These are phyloP conservation scores for Phaonia tiefii DNA, from an alignment of 2,888 invertebrate species.

Conservation along the genomic window DNA sequence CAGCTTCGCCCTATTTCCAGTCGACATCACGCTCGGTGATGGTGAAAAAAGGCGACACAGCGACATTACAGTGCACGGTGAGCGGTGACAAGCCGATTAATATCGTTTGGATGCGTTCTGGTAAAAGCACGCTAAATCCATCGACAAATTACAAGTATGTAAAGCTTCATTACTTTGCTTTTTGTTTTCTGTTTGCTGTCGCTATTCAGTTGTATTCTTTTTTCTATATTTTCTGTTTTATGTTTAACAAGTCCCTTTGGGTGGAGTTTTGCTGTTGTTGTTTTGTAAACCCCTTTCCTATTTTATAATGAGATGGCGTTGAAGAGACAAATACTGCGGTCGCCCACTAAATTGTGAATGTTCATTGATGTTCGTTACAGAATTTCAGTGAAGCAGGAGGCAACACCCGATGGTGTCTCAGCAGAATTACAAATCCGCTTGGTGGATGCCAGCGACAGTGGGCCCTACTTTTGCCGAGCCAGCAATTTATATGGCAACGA, in stretches of 20 bases:
- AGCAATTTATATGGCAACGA: conserved; percentile 87
- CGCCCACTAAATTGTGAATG: not conserved
- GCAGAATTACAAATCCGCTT: conserved; percentile 87
- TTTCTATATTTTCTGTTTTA: conserved; percentile 21
- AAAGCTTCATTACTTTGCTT: conserved; percentile 14
- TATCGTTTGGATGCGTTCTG: conserved; percentile 87
- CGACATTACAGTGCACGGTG: conserved; percentile 87
- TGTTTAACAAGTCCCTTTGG: conserved; percentile 56
- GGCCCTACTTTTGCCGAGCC: conserved; percentile 89
- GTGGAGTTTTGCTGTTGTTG: not conserved
- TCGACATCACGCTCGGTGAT: conserved; percentile 86
- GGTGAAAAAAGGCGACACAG: conserved; percentile 87
- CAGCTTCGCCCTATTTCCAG: conserved; percentile 88
- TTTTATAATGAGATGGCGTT: not conserved
- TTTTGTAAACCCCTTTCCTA: conserved; percentile 3
- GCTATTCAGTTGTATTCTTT: conserved; percentile 29
- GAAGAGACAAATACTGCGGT: not conserved
- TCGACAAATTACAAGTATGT: conserved; percentile 86
- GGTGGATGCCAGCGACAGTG: conserved; percentile 87
- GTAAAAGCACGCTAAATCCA: conserved; percentile 86
- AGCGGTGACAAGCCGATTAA: conserved; percentile 90
- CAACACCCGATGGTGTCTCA: conserved; percentile 86
- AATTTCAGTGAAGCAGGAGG: conserved; percentile 85
- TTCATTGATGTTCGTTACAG: conserved; percentile 72
- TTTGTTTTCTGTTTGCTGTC: conserved; percentile 22